phyloP scores from a whole-genome alignment of 2,797 vertebrate species.

The Emys orbicularis region DNA sequence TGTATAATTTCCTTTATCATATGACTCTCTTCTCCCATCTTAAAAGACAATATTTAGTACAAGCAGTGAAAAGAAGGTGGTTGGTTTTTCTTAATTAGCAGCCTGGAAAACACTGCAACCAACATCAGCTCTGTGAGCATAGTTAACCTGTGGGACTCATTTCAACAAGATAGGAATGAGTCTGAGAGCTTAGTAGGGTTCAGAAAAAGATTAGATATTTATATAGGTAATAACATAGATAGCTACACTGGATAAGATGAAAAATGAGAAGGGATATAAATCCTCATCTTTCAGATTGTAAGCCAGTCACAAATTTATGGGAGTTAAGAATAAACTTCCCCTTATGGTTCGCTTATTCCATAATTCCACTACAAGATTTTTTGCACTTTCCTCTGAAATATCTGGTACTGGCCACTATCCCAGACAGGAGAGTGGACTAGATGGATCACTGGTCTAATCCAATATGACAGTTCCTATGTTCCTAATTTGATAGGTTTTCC shows the following conservation, averaged over 20 bases:
- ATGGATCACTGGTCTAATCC: conserved; percentile 50
- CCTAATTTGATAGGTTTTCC: conserved; percentile 50
- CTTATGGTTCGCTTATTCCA: not conserved
- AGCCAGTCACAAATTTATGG: not conserved
- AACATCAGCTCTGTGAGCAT: not conserved
- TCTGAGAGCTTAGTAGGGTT: not conserved
- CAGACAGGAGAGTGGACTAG: not conserved
- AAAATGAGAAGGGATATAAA: not conserved
- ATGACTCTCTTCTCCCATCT: not conserved
- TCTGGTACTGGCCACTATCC: conserved; percentile 57
- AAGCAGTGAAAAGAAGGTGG: not conserved
- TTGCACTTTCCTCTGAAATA: conserved; percentile 32
- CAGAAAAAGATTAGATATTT: not conserved
- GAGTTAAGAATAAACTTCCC: not conserved
- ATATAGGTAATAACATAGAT: rapidly evolving
- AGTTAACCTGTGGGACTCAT: not conserved
- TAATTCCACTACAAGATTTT: not conserved
- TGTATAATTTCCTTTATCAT: not conserved
- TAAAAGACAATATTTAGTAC: not conserved
- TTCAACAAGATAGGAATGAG: not conserved
- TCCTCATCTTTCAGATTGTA: not conserved
- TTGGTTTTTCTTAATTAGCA: not conserved
- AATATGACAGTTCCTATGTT: conserved; percentile 60
- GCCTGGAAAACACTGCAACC: not conserved
- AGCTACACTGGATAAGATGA: not conserved